Evolutionary conservation across 2,113 vertebrate species (phyloP), one percentile per base, ranked within the genome.

Genomic region (Pangasianodon hypophthalmus): DNA sequence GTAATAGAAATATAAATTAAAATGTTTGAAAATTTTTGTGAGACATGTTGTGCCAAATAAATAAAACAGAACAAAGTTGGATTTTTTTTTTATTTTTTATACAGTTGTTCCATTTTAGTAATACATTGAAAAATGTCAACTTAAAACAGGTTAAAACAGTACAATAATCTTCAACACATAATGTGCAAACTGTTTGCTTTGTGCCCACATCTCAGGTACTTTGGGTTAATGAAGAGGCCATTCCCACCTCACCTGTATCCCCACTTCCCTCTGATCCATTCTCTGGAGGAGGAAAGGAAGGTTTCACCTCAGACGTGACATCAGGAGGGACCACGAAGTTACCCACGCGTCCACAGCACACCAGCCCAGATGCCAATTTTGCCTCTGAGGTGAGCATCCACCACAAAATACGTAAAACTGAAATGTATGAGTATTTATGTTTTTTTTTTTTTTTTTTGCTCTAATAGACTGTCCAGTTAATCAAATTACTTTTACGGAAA

Each of bases 321-420:
- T 85, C 93, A 2, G 4, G 80, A 19, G 96, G 95, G 58, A 93
- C 93, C 26, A 95, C 95, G 0, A 95, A 96, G 10, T 93, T 92
- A 14, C 60, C 90, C 4, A 50, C 92, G 9, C 95, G 94, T 52
- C 97, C 97, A 10, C 93, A 93, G 83, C 94, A 96, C 48, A 96
- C 96, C 44, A 96, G 95, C 46, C 97, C 97, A 1, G 95, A 97
- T 86, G 94, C 94, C 37, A 95, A 94, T 41, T 98, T 98, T 69
- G 97, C 95, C 84, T 96, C 93, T 0, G 97, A 98, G 96, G 97
- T 97, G 89, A 94, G 88, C 24, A 5, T 77, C 29, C 29, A 83
- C 44, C 67, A 56, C 50, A 84, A 75, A 75, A 16, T 88, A 75
- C 16, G 44, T 14, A 13, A 37, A 73, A 48, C 14, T 11, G 32